These are phyloP conservation scores for Galagoides demidoff DNA, from an alignment of 2,797 vertebrate genomes.

Conservation along the genomic window DNA sequence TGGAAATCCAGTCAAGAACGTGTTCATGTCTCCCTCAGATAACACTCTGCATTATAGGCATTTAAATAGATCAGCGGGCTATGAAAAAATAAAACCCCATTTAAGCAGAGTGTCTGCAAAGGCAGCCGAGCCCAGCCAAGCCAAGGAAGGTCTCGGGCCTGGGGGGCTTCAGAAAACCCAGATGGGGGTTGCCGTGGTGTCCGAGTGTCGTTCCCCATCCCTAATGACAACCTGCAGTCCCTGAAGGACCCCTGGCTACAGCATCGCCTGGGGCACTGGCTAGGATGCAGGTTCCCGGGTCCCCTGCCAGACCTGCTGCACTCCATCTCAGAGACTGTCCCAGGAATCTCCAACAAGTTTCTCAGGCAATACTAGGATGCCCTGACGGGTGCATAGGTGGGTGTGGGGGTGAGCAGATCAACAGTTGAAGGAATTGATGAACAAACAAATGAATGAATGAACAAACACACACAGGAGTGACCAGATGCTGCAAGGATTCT, in stretches of 20 bases:
- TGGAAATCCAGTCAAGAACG: constrained; percentile 47
- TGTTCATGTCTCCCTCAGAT: constrained; percentile 45
- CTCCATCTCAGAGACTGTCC: neutral
- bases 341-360: neutral
- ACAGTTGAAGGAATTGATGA: too few relatives aligned
- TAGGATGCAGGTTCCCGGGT: neutral
- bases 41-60: neutral
- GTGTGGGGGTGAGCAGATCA: accelerated
- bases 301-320: accelerated
- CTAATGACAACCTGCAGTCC: neutral
- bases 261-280: neutral
- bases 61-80: neutral
- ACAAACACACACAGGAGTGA: neutral
- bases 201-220: accelerated
- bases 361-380: neutral
- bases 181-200: neutral
- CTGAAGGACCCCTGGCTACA: neutral
- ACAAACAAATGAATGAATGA: neutral
- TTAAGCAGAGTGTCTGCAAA: neutral
- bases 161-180: accelerated
- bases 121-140: neutral
- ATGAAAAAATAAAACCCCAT: neutral
- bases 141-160: neutral
- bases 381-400: accelerated
- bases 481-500: neutral